A percentile compares a stretch with the other conserved stretches of the same genome.
These are phyloP conservation scores for Petaurus breviceps DNA, from an alignment of 2,113 vertebrate species.

Conservation along the genomic window DNA sequence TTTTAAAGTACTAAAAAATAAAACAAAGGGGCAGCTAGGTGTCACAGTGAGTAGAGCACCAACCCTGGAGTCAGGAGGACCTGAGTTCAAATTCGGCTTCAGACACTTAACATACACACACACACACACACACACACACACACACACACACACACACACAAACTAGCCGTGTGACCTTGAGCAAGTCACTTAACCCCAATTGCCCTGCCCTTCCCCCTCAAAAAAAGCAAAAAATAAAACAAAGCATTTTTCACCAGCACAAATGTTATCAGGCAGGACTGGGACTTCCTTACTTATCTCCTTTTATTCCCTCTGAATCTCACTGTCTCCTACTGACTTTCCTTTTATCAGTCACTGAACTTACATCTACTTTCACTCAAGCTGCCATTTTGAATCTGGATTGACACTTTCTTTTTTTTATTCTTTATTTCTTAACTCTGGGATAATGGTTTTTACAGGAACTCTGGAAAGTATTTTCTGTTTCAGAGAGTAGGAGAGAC, in stretches of 20 bases:
- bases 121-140: too few relatives aligned
- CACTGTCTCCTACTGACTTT: constrained; percentile 5
- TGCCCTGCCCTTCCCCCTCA: too few relatives aligned
- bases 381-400: constrained; percentile 36
- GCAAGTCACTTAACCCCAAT: too few relatives aligned
- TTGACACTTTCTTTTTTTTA: background rate
- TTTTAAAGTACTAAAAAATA: constrained; percentile 12
- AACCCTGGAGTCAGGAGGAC: too few relatives aligned
- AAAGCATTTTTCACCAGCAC: constrained; percentile 32
- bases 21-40: too few relatives aligned
- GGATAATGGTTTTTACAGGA: constrained; percentile 69
- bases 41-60: too few relatives aligned
- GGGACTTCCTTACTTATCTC: constrained; percentile 64
- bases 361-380: background rate
- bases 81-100: too few relatives aligned
- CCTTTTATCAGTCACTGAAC: constrained; percentile 26
- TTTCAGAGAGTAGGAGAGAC: constrained; percentile 56
- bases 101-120: too few relatives aligned
- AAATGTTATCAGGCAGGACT: constrained; percentile 4
- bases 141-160: too few relatives aligned
- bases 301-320: background rate
- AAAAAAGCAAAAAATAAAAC: background rate
- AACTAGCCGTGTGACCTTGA: too few relatives aligned
- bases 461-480: constrained; percentile 48
- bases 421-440: constrained; percentile 60